Conservation (phyloP, 2,113 vertebrate genomes). For the Corythornis cristatus region DNA sequence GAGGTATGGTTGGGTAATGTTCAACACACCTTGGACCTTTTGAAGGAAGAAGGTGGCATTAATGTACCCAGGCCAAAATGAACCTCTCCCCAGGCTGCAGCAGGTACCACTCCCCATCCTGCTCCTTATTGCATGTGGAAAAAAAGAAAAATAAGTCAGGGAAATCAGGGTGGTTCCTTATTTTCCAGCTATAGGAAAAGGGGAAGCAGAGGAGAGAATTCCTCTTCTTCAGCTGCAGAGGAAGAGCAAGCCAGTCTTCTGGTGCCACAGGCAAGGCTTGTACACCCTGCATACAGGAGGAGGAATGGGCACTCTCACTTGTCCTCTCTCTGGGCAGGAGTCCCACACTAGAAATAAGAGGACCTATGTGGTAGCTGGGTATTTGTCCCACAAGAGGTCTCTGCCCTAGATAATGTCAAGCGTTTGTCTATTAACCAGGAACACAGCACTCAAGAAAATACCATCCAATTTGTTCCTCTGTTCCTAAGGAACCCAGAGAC, state of each 20-base stretch:
- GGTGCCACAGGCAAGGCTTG: not conserved
- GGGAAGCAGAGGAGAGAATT: not conserved
- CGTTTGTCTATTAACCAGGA: not conserved
- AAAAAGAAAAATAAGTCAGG: not conserved
- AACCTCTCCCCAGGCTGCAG: not conserved
- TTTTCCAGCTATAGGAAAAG: not conserved
- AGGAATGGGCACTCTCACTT: not conserved
- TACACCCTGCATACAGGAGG: not conserved
- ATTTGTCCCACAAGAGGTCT: not conserved
- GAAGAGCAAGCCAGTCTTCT: not conserved
- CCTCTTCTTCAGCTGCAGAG: not conserved
- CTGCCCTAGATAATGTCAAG: not conserved
- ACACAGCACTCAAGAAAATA: not conserved
- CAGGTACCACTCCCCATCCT: not conserved
- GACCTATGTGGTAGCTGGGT: not conserved
- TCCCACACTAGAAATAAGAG: not conserved
- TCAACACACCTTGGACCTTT: not conserved
- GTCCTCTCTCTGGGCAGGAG: not conserved
- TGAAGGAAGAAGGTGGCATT: not conserved
- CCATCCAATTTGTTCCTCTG: not conserved
- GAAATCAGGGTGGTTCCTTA: not conserved
- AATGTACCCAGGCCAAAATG: not conserved
- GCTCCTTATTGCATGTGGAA: fast-evolving
- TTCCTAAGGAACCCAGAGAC: not conserved
- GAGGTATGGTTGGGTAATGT: not conserved